These are phyloP conservation scores for Pogonocherus hispidulus DNA, from an alignment of 2,888 invertebrate genomes.

Conservation along the genomic window DNA sequence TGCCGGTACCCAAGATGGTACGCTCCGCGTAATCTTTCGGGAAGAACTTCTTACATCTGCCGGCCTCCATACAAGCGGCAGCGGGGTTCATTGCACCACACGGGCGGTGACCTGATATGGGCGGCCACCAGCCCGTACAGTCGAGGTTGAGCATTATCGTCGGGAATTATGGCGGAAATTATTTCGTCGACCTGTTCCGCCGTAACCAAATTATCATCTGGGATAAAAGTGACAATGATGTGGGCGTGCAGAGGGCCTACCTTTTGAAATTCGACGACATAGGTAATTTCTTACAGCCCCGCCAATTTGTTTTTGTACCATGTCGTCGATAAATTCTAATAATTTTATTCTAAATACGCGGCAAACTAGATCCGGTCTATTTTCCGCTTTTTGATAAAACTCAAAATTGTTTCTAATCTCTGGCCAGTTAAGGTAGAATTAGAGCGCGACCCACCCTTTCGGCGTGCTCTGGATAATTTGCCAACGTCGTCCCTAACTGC, in stretches of 20 bases:
- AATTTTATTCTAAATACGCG: too few species aligned
- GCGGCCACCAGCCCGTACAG: conserved; percentile 9
- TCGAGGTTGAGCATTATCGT: conserved; percentile 5
- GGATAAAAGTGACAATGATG: too few species aligned
- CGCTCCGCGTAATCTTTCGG: too few species aligned
- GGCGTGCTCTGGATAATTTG: neutral
- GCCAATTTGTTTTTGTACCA: too few species aligned
- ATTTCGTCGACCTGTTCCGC: neutral
- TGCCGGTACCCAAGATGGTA: too few species aligned
- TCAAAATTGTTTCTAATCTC: conserved; percentile 9
- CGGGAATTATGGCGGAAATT: neutral
- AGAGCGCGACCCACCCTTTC: neutral
- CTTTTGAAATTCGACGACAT: neutral
- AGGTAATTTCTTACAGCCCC: neutral
- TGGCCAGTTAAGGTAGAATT: neutral
- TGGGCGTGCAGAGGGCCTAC: too few species aligned
- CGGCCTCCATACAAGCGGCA: neutral
- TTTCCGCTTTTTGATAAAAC: neutral
- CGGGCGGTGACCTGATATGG: neutral
- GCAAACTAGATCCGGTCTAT: too few species aligned
- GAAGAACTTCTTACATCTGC: neutral
- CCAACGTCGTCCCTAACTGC: too few species aligned
- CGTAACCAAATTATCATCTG: neutral
- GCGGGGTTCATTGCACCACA: neutral
- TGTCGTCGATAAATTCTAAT: too few species aligned